Evolutionary conservation across 2,113 vertebrate species (phyloP), one percentile per base, ranked within the genome.

Genomic region (Megaptera novaeangliae): DNA sequence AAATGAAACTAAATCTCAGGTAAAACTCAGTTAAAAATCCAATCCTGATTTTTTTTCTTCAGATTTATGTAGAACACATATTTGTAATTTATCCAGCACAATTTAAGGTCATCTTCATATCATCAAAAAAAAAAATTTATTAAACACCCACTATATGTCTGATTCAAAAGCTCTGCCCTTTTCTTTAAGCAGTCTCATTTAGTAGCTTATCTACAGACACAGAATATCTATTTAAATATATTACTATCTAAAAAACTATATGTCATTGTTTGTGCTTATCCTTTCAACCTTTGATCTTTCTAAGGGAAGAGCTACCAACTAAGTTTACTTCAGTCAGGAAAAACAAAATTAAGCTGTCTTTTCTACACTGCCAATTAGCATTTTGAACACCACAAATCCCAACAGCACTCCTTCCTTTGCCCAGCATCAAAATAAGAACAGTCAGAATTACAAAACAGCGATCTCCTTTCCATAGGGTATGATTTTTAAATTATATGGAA

Each of bases 151-250:
- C 36, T 59, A 88, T 12, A 52, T 46, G 17, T 88, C 5, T 88
- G 10, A 81, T 18, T 83, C 27, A 34, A 91, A 94, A 69, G n/a
- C 6, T 88, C 44, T 77, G 29, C 15, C 3, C 31, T 69, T 80
- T 31, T 34, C 41, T 57, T 96, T 83, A 84, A 87, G 59, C 8
- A 77, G 49, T 66, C 74, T 61, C 52, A 86, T 34, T 81, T 90
- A 92, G n/a, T 18, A 92, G 88, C 57, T 95, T 57, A 55, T 11
- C 55, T 69, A 77, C 2, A 81, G 11, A 83, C 68, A 77, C 10
- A 2, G 9, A 95, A 86, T 94, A 95, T 81, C 78, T 75, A 85
- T 44, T 82, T 92, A 92, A 93, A 85, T 69, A 44, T 68, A 91
- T n/a, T 78, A 61, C 39, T 84, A 55, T 20, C 41, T 44, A 44